Percentiles rank a stretch among this genome's conserved stretches.
Evolutionary conservation across 1,140 invertebrate genomes (phyloP).

Genomic region (Eupeodes corollae): DNA sequence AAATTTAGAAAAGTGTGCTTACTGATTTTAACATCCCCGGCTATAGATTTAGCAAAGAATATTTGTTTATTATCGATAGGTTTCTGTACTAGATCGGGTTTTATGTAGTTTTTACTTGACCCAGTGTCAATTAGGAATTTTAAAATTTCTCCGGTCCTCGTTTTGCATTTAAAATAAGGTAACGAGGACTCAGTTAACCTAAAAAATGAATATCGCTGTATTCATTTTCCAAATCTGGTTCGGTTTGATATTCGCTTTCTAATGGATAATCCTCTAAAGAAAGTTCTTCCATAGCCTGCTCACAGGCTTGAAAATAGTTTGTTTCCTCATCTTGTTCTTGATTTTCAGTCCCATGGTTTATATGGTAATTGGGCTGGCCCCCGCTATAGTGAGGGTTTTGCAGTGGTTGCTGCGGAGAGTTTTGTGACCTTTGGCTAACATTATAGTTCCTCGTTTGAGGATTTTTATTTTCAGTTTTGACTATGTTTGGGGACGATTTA

Average conservation of each 20-base stretch:
- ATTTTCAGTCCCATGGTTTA: not conserved
- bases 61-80: constrained; percentile 1
- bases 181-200: constrained; percentile 2
- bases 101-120: constrained; percentile 8
- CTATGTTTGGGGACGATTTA: too few species aligned
- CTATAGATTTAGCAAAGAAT: constrained; percentile 6
- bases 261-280: constrained; percentile 11
- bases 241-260: too few species aligned
- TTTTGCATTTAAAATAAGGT: constrained; percentile 4
- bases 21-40: constrained; percentile 2
- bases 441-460: too few species aligned
- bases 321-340: not conserved
- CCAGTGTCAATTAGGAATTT: constrained; percentile 8
- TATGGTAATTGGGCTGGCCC: too few species aligned
- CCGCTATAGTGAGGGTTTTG: too few species aligned
- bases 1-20: constrained; percentile 3
- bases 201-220: constrained; percentile 8
- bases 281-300: not conserved
- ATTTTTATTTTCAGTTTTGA: too few species aligned
- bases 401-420: too few species aligned
- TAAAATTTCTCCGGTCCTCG: not conserved
- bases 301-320: not conserved
- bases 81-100: constrained; percentile 1
- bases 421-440: too few species aligned
- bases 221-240: too few species aligned